Conservation (phyloP, 2,113 vertebrate genomes). For the Nannobrachium achirus region DNA sequence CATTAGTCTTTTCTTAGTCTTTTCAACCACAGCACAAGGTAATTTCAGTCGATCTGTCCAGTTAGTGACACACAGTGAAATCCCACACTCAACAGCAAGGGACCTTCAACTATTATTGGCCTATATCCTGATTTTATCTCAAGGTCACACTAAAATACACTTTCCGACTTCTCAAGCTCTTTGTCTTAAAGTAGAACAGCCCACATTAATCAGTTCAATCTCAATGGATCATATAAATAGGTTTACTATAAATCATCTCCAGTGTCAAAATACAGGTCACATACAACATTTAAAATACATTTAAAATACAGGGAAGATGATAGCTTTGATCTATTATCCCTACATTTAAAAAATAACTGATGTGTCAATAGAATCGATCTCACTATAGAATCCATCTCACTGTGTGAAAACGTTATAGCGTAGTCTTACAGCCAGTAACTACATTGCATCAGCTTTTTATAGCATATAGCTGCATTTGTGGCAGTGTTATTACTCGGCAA, state of each 20-base stretch:
- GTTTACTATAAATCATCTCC: constrained; percentile 50
- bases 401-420: not conserved
- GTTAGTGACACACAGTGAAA: not conserved
- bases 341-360: not conserved
- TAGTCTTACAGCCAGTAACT: not conserved
- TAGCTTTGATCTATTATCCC: not conserved
- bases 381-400: not conserved
- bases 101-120: not conserved
- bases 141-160: constrained; percentile 64
- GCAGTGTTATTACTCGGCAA: not conserved
- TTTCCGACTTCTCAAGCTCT: constrained; percentile 41
- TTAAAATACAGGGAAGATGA: not conserved
- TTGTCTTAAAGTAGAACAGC: constrained; percentile 56
- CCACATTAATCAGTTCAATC: constrained; percentile 66
- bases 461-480: not conserved
- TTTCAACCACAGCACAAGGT: constrained; percentile 6
- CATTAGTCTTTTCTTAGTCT: constrained; percentile 3
- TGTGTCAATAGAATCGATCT: not conserved
- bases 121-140: constrained; percentile 36
- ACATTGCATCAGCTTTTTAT: not conserved
- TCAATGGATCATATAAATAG: constrained; percentile 63
- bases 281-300: constrained; percentile 32
- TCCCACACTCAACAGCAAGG: constrained; percentile 12
- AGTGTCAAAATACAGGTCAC: constrained; percentile 45
- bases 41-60: constrained; percentile 6